A percentile compares a stretch with the other conserved stretches of the same genome.
Conservation (phyloP, 2,113 vertebrate genomes). For the Butorides virescens region DNA sequence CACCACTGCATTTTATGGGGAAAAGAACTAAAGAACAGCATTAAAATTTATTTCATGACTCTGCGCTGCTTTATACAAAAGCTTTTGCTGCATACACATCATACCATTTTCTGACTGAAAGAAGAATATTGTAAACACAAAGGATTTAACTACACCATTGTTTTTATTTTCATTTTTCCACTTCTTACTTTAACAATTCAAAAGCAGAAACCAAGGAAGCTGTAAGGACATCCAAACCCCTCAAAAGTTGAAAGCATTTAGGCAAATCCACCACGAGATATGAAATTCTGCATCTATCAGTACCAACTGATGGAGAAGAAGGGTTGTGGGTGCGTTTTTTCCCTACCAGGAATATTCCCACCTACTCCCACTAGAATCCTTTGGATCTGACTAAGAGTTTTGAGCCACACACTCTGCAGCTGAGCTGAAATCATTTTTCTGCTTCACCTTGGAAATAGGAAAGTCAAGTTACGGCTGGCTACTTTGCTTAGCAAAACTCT, state of each 20-base stretch:
- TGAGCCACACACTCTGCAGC: not conserved
- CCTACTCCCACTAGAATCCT: not conserved
- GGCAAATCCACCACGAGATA: not conserved
- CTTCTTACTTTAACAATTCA: not conserved
- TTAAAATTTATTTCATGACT: not conserved
- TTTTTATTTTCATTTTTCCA: not conserved
- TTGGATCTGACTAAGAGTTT: not conserved
- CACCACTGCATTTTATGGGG: not conserved
- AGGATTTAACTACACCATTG: not conserved
- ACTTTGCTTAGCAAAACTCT: not conserved
- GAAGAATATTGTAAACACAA: not conserved
- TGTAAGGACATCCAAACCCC: not conserved
- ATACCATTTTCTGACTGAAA: not conserved
- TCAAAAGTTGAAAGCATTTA: not conserved
- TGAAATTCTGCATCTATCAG: not conserved
- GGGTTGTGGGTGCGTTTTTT: fast-evolving
- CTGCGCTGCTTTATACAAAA: not conserved
- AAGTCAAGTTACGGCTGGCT: not conserved
- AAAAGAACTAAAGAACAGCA: not conserved
- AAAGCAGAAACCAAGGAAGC: not conserved
- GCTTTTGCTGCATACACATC: not conserved
- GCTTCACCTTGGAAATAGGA: not conserved
- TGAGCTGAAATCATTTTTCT: not conserved
- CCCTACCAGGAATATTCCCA: not conserved
- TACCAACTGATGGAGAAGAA: not conserved